phyloP scores from a whole-genome alignment of 2,888 invertebrate species.

The Callosobruchus maculatus region DNA sequence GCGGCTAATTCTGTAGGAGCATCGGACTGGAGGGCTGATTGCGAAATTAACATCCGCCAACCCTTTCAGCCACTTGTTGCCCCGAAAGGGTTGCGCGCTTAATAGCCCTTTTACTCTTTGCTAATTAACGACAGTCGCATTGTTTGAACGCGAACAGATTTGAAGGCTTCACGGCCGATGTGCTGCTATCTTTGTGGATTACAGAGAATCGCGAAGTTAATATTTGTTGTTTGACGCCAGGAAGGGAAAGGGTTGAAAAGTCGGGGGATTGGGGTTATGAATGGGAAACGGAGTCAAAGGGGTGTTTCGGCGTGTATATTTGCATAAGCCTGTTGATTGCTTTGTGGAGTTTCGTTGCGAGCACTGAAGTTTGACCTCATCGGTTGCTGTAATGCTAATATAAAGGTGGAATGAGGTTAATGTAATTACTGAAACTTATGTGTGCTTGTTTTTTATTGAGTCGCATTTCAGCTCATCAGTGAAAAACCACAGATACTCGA shows the following conservation, averaged over 20 bases:
- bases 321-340: not conserved
- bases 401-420: no score
- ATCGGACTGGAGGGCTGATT: conserved; percentile 33
- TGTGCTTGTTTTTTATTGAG: no score
- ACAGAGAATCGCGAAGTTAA: not conserved
- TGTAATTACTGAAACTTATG: no score
- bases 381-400: no score
- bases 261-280: not conserved
- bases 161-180: conserved; percentile 22
- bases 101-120: conserved; percentile 26
- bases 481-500: no score
- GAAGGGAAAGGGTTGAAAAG: not conserved
- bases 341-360: not conserved
- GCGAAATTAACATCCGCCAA: conserved; percentile 38
- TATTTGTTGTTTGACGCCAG: not conserved
- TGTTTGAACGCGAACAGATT: conserved; percentile 31
- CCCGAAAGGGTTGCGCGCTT: conserved; percentile 28
- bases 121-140: conserved; percentile 38
- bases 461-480: no score
- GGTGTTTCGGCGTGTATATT: not conserved
- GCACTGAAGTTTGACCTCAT: no score
- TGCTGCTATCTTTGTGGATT: conserved; percentile 15
- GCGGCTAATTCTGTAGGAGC: conserved; percentile 23
- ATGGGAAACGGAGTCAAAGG: not conserved
- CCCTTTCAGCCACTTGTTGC: conserved; percentile 41